Percentiles rank a stretch among this genome's conserved stretches.
Conservation (phyloP, 2,888 invertebrate species). For the Drosophila picticornis region DNA sequence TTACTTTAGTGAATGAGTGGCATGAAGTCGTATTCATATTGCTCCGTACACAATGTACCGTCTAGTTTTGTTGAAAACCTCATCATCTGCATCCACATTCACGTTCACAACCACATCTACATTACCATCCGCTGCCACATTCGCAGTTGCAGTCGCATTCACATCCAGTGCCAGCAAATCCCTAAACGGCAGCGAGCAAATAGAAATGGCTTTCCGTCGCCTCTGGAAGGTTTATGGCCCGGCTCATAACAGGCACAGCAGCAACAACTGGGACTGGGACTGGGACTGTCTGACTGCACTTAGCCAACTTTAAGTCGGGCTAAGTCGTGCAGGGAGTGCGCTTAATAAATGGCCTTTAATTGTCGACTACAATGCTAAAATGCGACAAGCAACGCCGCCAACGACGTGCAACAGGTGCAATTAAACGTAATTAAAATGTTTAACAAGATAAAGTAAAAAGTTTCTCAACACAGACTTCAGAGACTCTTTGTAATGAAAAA, state of each 20-base stretch:
- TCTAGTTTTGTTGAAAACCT: conserved; percentile 50
- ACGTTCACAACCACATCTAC: conserved; percentile 11
- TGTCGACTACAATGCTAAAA: conserved; percentile 16
- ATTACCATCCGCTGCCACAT: conserved; percentile 11
- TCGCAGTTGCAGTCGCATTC: conserved; percentile 5
- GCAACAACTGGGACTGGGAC: conserved; percentile 14
- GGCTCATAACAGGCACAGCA: conserved; percentile 24
- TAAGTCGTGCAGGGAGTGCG: conserved; percentile 51
- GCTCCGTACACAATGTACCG: conserved; percentile 47
- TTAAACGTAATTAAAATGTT: conserved; percentile 53
- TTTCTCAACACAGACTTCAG: neutral
- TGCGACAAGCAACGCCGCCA: conserved; percentile 28
- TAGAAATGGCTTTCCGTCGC: conserved; percentile 62
- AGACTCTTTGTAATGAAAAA: conserved; percentile 8
- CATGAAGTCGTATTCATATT: conserved; percentile 42
- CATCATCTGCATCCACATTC: conserved; percentile 35
- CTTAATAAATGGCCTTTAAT: conserved; percentile 59
- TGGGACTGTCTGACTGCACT: conserved; percentile 31
- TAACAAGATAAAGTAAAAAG: conserved; percentile 31
- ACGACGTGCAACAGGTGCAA: conserved; percentile 55
- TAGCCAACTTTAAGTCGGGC: conserved; percentile 31
- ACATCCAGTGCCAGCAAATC: conserved; percentile 44
- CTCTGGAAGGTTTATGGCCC: conserved; percentile 54
- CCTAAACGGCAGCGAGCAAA: conserved; percentile 59
- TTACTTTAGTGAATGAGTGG: conserved; percentile 56